Evolutionary conservation across 2,113 vertebrate species (phyloP), one percentile per base, ranked within the genome.

Genomic region (Bufo bufo): DNA sequence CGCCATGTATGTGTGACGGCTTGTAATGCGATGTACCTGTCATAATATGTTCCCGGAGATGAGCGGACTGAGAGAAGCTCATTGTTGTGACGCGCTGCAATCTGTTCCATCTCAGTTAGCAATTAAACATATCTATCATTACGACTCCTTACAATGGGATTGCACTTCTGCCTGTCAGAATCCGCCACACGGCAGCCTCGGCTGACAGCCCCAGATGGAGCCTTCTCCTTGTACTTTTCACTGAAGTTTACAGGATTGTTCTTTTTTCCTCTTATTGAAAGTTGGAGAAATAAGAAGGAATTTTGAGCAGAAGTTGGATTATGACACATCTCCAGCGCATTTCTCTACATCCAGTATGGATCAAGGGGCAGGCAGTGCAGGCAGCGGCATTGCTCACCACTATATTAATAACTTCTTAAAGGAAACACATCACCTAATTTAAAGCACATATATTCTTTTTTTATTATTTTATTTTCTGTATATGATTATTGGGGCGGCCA

Each of bases 51-150:
- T 58, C 77, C 50, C 13, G 12, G 23, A 12, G 6, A 80, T 16
- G 77, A 33, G 49, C 5, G 20, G 19, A 33, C 33, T 33, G 33
- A 33, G 33, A 33, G 33, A 33, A 33, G 52, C 20, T 80, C 12
- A 80, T 56, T 56, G 77, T 80, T 80, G 77, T 80, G 77, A 80
- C 52, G 54, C n/a, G n/a, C 13, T 43, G n/a, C 77, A 80, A 80
- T 80, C 77, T 80, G 77, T 59, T 80, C 52, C 77, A 80, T 59
- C 52, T 80, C 77, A 59, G 3, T 58, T 80, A 80, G 54, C 20
- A 58, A 80, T 80, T 80, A 59, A 59, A 80, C 23, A 33, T 80
- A 33, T 80, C n/a, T 58, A 80, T 58, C 23, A 80, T 58, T 8
- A 58, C 0, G 52, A 80, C 50, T n/a, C 71, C 19, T 54, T 52